Conservation (phyloP, 1,140 invertebrate species). For the Listronotus oregonensis region DNA sequence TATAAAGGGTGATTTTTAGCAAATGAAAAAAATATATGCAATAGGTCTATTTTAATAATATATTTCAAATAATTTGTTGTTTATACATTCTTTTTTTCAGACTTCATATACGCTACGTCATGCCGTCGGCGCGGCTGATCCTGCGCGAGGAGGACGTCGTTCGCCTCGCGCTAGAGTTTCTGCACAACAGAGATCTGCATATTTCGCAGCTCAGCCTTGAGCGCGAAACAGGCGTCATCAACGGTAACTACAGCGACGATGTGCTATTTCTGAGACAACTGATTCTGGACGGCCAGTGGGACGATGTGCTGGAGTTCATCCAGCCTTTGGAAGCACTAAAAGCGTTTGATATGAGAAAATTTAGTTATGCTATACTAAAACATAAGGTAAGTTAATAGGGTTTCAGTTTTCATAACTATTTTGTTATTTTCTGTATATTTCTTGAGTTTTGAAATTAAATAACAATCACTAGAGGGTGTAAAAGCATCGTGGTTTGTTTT, state of each 20-base stretch:
- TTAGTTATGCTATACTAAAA: slow-evolving; percentile 83
- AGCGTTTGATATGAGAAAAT: slow-evolving; percentile 79
- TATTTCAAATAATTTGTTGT: too few species aligned
- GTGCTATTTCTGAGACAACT: slow-evolving; percentile 91
- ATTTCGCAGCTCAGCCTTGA: slow-evolving; percentile 92
- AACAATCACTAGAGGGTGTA: too few species aligned
- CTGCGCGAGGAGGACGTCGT: slow-evolving; percentile 91
- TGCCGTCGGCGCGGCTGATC: slow-evolving; percentile 81
- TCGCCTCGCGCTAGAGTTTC: slow-evolving; percentile 88
- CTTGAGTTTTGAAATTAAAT: too few species aligned
- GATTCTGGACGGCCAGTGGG: slow-evolving; percentile 97
- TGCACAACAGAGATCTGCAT: slow-evolving; percentile 86
- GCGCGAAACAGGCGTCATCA: slow-evolving; percentile 94
- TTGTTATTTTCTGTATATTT: too few species aligned
- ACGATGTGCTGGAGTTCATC: slow-evolving; percentile 95
- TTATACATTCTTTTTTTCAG: slow-evolving; percentile 58
- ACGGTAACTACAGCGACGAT: slow-evolving; percentile 89
- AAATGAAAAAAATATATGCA: too few species aligned
- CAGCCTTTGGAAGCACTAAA: slow-evolving; percentile 87
- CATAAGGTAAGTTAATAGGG: slow-evolving; percentile 71
- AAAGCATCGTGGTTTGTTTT: too few species aligned
- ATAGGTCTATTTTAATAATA: too few species aligned
- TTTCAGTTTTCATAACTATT: too few species aligned
- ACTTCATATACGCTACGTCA: slow-evolving; percentile 69
- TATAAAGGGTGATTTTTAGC: too few species aligned